phyloP scores from a whole-genome alignment of 2,888 invertebrate species.

The Imbricaverruca yamaguchii region DNA sequence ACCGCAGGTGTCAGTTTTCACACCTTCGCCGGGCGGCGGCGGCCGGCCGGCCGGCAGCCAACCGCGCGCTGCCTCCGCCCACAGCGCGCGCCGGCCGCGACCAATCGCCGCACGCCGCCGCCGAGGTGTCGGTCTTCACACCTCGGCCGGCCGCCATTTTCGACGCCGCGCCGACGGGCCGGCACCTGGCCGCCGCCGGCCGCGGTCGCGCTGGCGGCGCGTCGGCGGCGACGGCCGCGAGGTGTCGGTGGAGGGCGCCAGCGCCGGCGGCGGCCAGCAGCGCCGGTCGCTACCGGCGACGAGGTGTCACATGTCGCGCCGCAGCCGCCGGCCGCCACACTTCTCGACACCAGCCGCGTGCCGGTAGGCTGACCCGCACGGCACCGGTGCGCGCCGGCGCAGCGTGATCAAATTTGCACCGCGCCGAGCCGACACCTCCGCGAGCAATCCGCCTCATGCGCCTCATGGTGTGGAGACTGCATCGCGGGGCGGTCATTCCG shows the following conservation, averaged over 20 bases:
- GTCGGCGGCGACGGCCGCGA: not conserved
- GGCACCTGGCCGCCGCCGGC: not conserved
- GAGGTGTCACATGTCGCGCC: slow-evolving; percentile 1
- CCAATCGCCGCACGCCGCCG: not conserved
- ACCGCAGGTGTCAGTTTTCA: slow-evolving; percentile 14
- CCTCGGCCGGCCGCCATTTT: slow-evolving; percentile 13
- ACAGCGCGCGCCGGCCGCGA: not conserved
- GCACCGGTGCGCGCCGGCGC: not conserved
- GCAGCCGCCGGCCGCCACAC: not conserved
- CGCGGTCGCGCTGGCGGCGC: too few relatives aligned
- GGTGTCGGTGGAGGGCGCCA: not conserved
- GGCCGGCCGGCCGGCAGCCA: too few relatives aligned
- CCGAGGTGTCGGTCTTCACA: slow-evolving; percentile 15
- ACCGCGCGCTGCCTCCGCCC: not conserved
- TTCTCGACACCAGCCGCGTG: not conserved
- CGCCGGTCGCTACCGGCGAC: not conserved
- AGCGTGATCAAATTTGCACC: not conserved
- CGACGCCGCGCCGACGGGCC: not conserved
- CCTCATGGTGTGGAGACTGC: too few relatives aligned
- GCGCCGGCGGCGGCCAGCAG: not conserved
- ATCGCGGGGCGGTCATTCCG: too few relatives aligned
- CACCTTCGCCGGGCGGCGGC: slow-evolving; percentile 10
- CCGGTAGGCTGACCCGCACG: not conserved
- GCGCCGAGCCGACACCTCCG: too few relatives aligned
- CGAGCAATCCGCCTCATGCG: too few relatives aligned